phyloP scores from a whole-genome alignment of 2,888 invertebrate species.

The Halocaridina rubra region DNA sequence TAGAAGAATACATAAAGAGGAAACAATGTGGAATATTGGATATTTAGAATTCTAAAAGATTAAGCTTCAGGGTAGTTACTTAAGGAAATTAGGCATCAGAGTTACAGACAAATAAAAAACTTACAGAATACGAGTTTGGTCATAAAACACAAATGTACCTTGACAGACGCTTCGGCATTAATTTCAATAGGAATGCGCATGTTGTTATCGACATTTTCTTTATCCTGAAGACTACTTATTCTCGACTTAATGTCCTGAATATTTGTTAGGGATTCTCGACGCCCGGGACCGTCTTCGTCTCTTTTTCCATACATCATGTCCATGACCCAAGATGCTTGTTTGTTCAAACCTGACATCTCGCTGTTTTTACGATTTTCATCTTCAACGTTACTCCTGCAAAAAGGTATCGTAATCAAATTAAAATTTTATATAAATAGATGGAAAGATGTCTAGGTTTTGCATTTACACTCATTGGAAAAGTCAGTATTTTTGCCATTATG shows the following conservation, averaged over 20 bases:
- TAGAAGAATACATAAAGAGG: too few relatives aligned
- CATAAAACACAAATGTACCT: conserved; percentile 22
- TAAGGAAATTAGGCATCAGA: too few relatives aligned
- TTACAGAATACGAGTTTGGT: too few relatives aligned
- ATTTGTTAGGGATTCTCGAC: conserved; percentile 50
- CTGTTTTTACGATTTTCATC: conserved; percentile 59
- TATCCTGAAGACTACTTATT: conserved; percentile 58
- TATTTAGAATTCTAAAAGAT: too few relatives aligned
- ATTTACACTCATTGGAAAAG: too few relatives aligned
- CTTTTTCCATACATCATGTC: conserved; percentile 68
- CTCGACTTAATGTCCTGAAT: conserved; percentile 70
- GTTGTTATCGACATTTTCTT: conserved; percentile 54
- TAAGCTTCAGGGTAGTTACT: too few relatives aligned
- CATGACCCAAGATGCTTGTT: conserved; percentile 67
- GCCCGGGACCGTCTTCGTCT: conserved; percentile 62
- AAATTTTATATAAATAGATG: too few relatives aligned
- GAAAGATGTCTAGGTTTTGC: too few relatives aligned
- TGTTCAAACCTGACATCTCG: conserved; percentile 53
- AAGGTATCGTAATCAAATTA: too few relatives aligned
- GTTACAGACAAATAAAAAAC: too few relatives aligned
- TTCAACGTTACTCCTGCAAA: conserved; percentile 46
- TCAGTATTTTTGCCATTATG: too few relatives aligned
- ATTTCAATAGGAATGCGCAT: conserved; percentile 50
- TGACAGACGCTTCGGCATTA: conserved; percentile 52
- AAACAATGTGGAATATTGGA: too few relatives aligned